These are phyloP conservation scores for Prunella fulvescens DNA, from an alignment of 2,113 vertebrate genomes.

Conservation along the genomic window DNA sequence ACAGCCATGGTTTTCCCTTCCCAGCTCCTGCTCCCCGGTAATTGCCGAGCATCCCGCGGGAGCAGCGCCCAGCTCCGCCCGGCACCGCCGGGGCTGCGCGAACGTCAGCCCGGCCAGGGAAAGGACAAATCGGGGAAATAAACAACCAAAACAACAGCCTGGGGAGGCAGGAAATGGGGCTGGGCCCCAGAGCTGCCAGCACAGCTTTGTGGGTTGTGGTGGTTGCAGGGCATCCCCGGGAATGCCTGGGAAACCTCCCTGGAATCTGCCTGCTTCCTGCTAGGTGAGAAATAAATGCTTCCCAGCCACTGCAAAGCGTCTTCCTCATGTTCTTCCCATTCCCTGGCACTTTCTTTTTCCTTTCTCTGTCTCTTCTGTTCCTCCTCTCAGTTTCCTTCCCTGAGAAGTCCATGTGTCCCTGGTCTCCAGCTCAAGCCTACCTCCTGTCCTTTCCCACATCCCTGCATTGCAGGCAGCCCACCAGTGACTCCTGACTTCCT, in stretches of 20 bases:
- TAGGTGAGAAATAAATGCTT: neutral
- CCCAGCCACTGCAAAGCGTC: neutral
- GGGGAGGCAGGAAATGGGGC: neutral
- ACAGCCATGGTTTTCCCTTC: neutral
- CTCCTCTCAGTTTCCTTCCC: neutral
- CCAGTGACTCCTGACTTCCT: neutral
- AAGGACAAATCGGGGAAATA: neutral
- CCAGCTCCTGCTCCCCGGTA: neutral
- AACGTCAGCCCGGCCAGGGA: neutral
- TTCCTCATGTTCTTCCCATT: neutral
- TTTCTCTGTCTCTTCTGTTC: neutral
- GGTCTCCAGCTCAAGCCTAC: neutral
- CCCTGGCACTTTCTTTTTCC: neutral
- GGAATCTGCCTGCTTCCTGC: neutral
- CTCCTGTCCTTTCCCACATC: neutral
- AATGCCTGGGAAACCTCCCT: neutral
- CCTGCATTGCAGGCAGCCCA: neutral
- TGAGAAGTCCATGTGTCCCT: neutral
- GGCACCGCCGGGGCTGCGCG: neutral
- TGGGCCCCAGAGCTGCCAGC: neutral
- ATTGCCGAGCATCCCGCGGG: neutral
- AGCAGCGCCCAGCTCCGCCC: too few species aligned
- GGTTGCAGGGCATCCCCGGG: fast-evolving
- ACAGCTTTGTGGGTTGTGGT: fast-evolving
- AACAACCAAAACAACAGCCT: fast-evolving